Evolutionary conservation across 1,140 invertebrate genomes (phyloP).

Genomic region (Pseudomyrmex cubaensis): DNA sequence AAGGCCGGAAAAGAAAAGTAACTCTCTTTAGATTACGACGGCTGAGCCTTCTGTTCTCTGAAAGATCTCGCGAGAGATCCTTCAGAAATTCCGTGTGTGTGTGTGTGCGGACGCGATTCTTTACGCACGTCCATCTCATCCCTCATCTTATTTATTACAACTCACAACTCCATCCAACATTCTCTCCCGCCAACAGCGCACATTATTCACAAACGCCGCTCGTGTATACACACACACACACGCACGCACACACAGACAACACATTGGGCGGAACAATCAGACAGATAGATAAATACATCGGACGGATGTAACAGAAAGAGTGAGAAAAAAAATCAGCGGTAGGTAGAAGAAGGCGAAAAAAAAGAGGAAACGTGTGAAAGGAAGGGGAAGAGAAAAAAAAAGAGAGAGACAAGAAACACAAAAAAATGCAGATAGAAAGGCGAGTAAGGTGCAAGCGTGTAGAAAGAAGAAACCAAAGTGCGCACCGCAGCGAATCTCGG

Average conservation of each 20-base stretch:
- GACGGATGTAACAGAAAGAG: conserved; percentile 49
- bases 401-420: not conserved
- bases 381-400: not conserved
- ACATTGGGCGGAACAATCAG: conserved; percentile 64
- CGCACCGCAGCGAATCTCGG: conserved; percentile 36
- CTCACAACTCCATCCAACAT: conserved; percentile 55
- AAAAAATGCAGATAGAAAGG: conserved; percentile 50
- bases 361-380: conserved; percentile 3
- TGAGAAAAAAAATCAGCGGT: conserved; percentile 40
- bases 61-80: conserved; percentile 66
- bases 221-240: conserved; percentile 53
- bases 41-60: conserved; percentile 50
- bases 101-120: conserved; percentile 63
- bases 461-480: conserved; percentile 64
- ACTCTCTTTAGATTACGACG: conserved; percentile 77
- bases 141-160: conserved; percentile 35
- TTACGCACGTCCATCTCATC: conserved; percentile 53
- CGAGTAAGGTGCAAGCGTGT: conserved; percentile 51
- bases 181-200: conserved; percentile 63
- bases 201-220: conserved; percentile 65
- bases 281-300: conserved; percentile 57
- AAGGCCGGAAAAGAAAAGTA: conserved; percentile 80
- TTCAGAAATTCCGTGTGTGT: conserved; percentile 62
- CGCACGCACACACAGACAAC: conserved; percentile 54
- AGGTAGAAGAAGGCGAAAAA: conserved; percentile 15